Conservation (phyloP, 2,113 vertebrate species). For the Spea multiplicata region DNA sequence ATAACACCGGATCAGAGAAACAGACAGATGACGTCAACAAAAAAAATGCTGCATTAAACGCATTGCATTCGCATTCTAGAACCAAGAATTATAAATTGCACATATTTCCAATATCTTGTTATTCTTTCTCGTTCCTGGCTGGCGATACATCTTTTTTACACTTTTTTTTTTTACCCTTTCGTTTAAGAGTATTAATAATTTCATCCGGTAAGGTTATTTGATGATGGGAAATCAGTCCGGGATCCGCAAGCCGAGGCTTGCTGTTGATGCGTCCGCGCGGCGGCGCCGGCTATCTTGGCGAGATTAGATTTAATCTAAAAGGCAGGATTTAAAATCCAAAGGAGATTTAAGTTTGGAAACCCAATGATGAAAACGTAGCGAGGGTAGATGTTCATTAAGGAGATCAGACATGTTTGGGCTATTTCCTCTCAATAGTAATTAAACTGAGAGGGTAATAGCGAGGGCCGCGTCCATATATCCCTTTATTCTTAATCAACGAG, state of each 20-base stretch:
- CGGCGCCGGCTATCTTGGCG: background rate
- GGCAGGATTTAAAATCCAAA: constrained; percentile 32
- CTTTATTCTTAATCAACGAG: too few species aligned
- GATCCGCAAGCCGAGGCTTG: background rate
- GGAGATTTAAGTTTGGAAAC: constrained; percentile 29
- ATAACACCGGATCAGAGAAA: too few species aligned
- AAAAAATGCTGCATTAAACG: too few species aligned
- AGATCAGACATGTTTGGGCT: background rate
- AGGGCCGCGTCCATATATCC: too few species aligned
- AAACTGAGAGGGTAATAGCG: too few species aligned
- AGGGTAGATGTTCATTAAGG: constrained; percentile 2
- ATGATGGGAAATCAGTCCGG: constrained; percentile 4
- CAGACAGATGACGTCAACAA: too few species aligned
- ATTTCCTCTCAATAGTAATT: too few species aligned
- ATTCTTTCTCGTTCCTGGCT: too few species aligned
- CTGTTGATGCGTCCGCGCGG: background rate
- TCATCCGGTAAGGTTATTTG: constrained; percentile 17
- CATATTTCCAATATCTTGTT: too few species aligned
- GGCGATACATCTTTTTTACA: background rate
- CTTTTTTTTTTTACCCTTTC: background rate
- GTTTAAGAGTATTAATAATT: constrained; percentile 16
- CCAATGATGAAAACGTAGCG: constrained; percentile 14
- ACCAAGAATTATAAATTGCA: too few species aligned
- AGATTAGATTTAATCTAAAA: constrained; percentile 47
- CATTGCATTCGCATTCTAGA: too few species aligned